Conservation (phyloP, 1,140 invertebrate species). For the Drosophila tristis region DNA sequence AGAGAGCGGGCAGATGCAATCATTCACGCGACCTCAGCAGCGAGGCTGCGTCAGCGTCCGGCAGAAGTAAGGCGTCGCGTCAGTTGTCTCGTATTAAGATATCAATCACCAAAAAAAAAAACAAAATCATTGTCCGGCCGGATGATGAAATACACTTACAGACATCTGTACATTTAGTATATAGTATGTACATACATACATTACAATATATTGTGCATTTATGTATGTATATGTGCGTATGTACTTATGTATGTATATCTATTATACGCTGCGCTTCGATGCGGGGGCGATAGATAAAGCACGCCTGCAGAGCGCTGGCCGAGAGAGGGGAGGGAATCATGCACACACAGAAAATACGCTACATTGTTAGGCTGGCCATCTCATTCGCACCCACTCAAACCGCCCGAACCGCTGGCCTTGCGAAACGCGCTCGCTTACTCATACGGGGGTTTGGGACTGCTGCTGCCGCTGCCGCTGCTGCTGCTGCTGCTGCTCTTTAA, state of each 20-base stretch:
- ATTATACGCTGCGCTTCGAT: slow-evolving; percentile 1
- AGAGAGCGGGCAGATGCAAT: slow-evolving; percentile 46
- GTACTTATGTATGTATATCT: slow-evolving; percentile 13
- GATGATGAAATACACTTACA: slow-evolving; percentile 1
- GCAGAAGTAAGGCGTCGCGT: slow-evolving; percentile 9
- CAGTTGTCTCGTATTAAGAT: slow-evolving; percentile 52
- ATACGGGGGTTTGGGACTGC: slow-evolving; percentile 18
- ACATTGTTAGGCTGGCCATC: slow-evolving; percentile 49
- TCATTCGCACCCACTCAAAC: slow-evolving; percentile 43
- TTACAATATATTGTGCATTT: neutral
- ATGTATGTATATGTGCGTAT: neutral
- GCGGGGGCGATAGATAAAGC: slow-evolving; percentile 8
- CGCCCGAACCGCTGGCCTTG: slow-evolving; percentile 65
- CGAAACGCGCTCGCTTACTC: slow-evolving; percentile 77
- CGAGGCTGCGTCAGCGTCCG: no score
- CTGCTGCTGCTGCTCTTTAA: slow-evolving; percentile 56
- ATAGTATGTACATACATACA: neutral
- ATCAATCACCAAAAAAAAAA: slow-evolving; percentile 61
- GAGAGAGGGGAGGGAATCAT: slow-evolving; percentile 4
- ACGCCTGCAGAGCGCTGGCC: slow-evolving; percentile 1
- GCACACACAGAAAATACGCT: slow-evolving; percentile 45
- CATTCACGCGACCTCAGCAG: slow-evolving; percentile 46
- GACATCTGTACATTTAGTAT: neutral
- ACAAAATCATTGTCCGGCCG: slow-evolving; percentile 25
- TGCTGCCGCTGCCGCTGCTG: neutral